These are phyloP conservation scores for Zosterops pallidus DNA, from an alignment of 2,113 vertebrate genomes.

Conservation along the genomic window DNA sequence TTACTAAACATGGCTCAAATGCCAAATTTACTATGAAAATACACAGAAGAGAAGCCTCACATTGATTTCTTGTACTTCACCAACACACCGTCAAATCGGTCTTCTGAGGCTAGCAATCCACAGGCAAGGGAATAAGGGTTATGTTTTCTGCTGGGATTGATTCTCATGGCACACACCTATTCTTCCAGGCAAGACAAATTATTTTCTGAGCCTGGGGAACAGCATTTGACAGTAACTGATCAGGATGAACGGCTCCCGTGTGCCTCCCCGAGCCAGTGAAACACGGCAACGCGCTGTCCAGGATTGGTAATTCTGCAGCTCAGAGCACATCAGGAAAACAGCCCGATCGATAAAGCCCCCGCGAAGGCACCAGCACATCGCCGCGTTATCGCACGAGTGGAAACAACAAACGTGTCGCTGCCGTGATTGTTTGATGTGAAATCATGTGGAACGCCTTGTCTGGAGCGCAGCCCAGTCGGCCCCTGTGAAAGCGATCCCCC, in stretches of 20 bases:
- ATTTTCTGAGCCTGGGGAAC: slow-evolving; percentile 12
- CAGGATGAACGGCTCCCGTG: background rate
- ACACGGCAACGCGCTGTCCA: background rate
- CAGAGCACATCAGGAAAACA: slow-evolving; percentile 9
- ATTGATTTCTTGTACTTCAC: background rate
- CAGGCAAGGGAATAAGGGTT: background rate
- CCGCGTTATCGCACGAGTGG: slow-evolving; percentile 42
- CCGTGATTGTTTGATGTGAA: slow-evolving; percentile 67
- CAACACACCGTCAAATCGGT: background rate
- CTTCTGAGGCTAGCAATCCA: background rate
- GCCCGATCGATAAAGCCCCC: slow-evolving; percentile 12
- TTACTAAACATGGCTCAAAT: background rate
- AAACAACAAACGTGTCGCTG: slow-evolving; percentile 26
- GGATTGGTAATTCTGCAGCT: background rate
- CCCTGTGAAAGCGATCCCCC: slow-evolving; percentile 40
- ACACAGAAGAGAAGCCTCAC: background rate
- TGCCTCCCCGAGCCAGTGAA: background rate
- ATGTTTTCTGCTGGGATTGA: background rate
- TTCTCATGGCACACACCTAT: background rate
- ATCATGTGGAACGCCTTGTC: slow-evolving; percentile 71
- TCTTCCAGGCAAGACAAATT: background rate
- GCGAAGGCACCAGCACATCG: background rate
- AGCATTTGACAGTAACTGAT: slow-evolving; percentile 40
- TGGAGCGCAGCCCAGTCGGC: slow-evolving; percentile 36
- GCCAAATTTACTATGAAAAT: background rate